Percentiles rank a stretch among this genome's conserved stretches.
Evolutionary conservation across 2,113 vertebrate species (phyloP).

Genomic region (Petroica traversi): DNA sequence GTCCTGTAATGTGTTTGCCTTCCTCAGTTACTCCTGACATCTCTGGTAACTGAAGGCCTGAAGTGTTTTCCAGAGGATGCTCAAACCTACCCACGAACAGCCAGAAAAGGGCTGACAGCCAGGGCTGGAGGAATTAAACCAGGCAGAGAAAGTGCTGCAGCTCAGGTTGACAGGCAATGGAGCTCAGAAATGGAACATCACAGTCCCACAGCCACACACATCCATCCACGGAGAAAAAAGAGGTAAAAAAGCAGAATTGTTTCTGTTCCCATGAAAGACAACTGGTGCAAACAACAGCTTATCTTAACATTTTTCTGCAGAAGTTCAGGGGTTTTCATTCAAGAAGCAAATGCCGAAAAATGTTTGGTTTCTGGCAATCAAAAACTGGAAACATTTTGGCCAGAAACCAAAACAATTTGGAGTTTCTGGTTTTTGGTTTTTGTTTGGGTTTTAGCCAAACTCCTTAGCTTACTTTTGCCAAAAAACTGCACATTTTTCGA

Average conservation of each 20-base stretch:
- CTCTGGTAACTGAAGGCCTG: background rate
- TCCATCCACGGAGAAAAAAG: background rate
- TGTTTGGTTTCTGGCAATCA: slow-evolving; percentile 45
- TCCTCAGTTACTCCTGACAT: background rate
- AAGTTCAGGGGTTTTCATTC: background rate
- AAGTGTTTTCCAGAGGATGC: background rate
- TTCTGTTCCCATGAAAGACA: background rate
- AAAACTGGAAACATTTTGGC: slow-evolving; percentile 47
- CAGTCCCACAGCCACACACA: background rate
- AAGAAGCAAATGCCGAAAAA: slow-evolving; percentile 21
- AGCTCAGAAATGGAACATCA: background rate
- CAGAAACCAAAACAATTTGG: slow-evolving; percentile 42
- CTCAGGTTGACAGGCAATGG: background rate
- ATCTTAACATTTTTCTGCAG: background rate
- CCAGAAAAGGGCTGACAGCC: background rate
- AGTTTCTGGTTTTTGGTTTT: slow-evolving; percentile 59
- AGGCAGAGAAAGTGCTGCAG: background rate
- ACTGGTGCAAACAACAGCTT: background rate
- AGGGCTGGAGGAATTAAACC: background rate
- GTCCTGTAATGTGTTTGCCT: background rate
- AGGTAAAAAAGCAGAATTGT: background rate
- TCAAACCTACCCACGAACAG: background rate
- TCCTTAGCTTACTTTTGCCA: slow-evolving; percentile 27
- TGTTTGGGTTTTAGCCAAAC: slow-evolving; percentile 4
- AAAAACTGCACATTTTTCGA: slow-evolving; percentile 50